A percentile compares a stretch with the other conserved stretches of the same genome.
These are phyloP conservation scores for Hyles vespertilio DNA, from an alignment of 1,140 invertebrate species.

Conservation along the genomic window DNA sequence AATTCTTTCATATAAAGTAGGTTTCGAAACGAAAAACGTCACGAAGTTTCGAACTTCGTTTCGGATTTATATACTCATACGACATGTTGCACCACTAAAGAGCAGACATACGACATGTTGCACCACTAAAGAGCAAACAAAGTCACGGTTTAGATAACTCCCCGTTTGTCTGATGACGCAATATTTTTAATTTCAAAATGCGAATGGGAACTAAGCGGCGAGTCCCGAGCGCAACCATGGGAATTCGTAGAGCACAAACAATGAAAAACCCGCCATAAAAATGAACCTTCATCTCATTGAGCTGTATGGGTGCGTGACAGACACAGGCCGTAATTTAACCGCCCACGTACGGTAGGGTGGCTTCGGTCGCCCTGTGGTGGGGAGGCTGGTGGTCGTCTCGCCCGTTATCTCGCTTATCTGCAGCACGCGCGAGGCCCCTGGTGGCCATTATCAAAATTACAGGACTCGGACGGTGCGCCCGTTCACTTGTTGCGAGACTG, in stretches of 20 bases:
- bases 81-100: too few species aligned
- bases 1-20: too few species aligned
- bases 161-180: neutral
- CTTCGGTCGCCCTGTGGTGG: constrained; percentile 12
- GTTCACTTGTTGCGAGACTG: constrained; percentile 8
- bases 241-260: too few species aligned
- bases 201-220: neutral
- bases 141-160: too few species aligned
- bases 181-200: constrained; percentile 9
- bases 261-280: constrained; percentile 7
- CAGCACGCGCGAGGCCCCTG: constrained; percentile 26
- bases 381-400: constrained; percentile 12
- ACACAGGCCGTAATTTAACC: constrained; percentile 28
- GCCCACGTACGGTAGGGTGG: constrained; percentile 30
- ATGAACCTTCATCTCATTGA: constrained; percentile 11
- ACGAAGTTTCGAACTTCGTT: too few species aligned
- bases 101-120: too few species aligned
- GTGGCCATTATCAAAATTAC: constrained; percentile 54
- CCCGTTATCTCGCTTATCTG: constrained; percentile 43
- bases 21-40: too few species aligned
- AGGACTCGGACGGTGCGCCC: constrained; percentile 30
- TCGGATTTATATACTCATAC: too few species aligned
- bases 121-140: too few species aligned
- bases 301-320: constrained; percentile 18
- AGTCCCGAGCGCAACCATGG: neutral